These are phyloP conservation scores for Nymphalis io DNA, from an alignment of 1,140 invertebrate species.

Conservation along the genomic window DNA sequence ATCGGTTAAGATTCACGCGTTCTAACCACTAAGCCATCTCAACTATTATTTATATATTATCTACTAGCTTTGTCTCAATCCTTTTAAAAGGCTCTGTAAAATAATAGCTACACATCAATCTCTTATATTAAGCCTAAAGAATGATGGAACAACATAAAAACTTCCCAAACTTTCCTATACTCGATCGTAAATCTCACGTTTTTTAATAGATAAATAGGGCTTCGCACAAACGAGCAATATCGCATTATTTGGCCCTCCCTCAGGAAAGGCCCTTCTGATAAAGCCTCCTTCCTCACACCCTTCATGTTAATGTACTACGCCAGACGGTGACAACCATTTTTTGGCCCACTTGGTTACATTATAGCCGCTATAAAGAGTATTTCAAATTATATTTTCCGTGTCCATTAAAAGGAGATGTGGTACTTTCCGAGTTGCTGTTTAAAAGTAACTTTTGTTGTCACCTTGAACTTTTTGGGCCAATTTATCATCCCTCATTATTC, in stretches of 20 bases:
- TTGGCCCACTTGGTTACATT: slow-evolving; percentile 80
- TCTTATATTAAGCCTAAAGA: slow-evolving; percentile 64
- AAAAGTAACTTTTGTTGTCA: slow-evolving; percentile 43
- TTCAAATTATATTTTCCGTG: slow-evolving; percentile 78
- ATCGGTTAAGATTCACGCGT: no score
- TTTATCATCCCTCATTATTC: slow-evolving; percentile 36
- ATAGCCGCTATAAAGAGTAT: slow-evolving; percentile 75
- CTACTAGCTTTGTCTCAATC: background rate
- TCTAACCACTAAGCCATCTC: no score
- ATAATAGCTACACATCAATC: slow-evolving; percentile 69
- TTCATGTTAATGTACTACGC: slow-evolving; percentile 78
- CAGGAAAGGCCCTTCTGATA: slow-evolving; percentile 79
- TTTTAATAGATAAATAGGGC: slow-evolving; percentile 81
- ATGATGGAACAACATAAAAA: slow-evolving; percentile 74
- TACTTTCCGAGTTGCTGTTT: slow-evolving; percentile 51
- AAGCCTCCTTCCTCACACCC: slow-evolving; percentile 77
- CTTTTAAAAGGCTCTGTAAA: slow-evolving; percentile 37
- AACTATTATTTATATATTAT: background rate
- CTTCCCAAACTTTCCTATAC: slow-evolving; percentile 73
- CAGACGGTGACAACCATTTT: slow-evolving; percentile 80
- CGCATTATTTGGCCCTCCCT: slow-evolving; percentile 79
- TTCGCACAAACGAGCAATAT: slow-evolving; percentile 79
- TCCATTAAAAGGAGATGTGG: slow-evolving; percentile 74
- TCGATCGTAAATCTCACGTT: slow-evolving; percentile 73
- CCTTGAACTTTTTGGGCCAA: slow-evolving; percentile 19